These are phyloP conservation scores for Cygnus atratus DNA, from an alignment of 2,113 vertebrate species.

Conservation along the genomic window DNA sequence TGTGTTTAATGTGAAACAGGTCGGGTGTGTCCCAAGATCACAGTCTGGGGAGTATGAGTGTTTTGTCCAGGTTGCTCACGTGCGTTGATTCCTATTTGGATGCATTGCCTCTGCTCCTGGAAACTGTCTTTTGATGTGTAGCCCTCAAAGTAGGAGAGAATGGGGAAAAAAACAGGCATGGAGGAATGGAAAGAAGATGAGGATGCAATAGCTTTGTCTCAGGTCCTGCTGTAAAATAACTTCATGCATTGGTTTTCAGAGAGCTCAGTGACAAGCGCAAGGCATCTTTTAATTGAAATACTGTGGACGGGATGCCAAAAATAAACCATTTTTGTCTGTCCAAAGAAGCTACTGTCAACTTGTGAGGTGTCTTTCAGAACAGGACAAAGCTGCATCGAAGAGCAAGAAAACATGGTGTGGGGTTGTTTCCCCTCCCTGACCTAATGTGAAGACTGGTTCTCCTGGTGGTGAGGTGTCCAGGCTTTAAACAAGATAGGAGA, in stretches of 20 bases:
- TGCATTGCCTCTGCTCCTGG: not conserved
- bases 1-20: not conserved
- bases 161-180: not conserved
- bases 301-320: not conserved
- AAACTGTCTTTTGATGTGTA: not conserved
- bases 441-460: not conserved
- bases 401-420: not conserved
- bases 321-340: not conserved
- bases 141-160: not conserved
- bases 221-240: not conserved
- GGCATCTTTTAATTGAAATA: not conserved
- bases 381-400: not conserved
- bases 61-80: not conserved
- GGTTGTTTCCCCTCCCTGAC: not conserved
- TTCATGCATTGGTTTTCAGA: not conserved
- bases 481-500: not conserved
- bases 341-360: not conserved
- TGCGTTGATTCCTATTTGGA: not conserved
- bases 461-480: not conserved
- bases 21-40: not conserved
- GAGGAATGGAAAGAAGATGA: not conserved
- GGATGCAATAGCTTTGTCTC: not conserved
- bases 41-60: not conserved
- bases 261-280: not conserved
- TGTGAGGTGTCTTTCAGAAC: not conserved